Base-by-base conservation (phyloP, 2,113 vertebrate genomes). In the Hystrix brachyura region DNA sequence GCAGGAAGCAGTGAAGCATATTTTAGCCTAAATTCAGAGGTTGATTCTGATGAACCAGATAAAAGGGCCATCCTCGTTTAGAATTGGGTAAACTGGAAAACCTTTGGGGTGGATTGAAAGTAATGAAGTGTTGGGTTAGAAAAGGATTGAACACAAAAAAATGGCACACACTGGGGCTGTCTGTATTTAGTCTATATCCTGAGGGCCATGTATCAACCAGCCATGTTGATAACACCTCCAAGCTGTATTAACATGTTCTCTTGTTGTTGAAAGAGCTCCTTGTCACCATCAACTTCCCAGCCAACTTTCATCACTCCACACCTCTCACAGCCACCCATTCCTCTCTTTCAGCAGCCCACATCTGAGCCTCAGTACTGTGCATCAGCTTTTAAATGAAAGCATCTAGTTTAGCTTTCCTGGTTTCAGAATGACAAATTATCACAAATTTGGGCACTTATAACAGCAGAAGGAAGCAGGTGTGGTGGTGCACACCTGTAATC, bases 21-120 rank as follows among this genome's bases (percentile, higher is more conserved):
- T 51, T 87, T 91, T 90, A 74, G 23, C 46, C 78, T 90, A 46
- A 83, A 59, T 64, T 86, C 65, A 90, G 85, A 96, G 21, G n/a
- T 34, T 85, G 13, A 71, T 81, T 87, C 81, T 87, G 48, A 15
- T 81, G 76, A 94, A 79, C 17, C 21, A 78, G 62, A 83, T 14
- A 72, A 51, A 82, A 94, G 23, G 38, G 34, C 23, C 53, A 18
- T 90, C 43, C 15, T 59, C 87, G 67, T 65, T 95, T 32, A 94
- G 38, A 92, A 38, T 9, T 87, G 38, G 51, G n/a, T 15, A 55
- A 64, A 62, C 17, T 78, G 29, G 27, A 34, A 67, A 83, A 89
- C 29, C 13, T 29, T 60, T 18, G 57, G 71, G 4, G 89, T 48
- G 9, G 29, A 62, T 72, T 13, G 21, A 90, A 29, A 46, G 48